These are phyloP conservation scores for Cyanoderma ruficeps DNA, from an alignment of 2,113 vertebrate species.

Conservation along the genomic window DNA sequence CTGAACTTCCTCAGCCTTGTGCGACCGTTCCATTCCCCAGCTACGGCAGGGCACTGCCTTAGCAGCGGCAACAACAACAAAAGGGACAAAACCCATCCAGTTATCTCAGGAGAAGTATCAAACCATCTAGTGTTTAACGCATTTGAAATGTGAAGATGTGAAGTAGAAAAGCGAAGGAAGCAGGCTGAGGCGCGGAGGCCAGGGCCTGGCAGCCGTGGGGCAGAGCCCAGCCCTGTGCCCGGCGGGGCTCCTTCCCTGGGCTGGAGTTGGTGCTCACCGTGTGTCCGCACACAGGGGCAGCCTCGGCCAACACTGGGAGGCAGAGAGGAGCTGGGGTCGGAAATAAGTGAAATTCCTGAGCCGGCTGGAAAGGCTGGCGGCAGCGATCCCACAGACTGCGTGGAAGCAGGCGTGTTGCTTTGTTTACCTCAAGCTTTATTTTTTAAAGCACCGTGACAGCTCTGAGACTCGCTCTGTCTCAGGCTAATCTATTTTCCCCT, in stretches of 20 bases:
- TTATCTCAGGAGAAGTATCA: neutral
- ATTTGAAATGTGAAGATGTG: neutral
- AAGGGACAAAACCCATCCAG: neutral
- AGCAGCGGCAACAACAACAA: neutral
- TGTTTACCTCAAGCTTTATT: constrained; percentile 50
- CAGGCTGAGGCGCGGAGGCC: accelerated
- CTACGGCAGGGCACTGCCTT: neutral
- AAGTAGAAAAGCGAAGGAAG: neutral
- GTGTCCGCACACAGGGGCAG: neutral
- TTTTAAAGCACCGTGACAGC: constrained; percentile 14
- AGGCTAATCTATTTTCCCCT: constrained; percentile 50
- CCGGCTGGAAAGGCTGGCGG: neutral
- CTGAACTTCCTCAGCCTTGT: neutral
- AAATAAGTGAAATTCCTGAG: constrained; percentile 57
- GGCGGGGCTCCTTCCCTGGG: neutral
- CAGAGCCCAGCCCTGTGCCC: neutral
- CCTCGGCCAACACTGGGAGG: neutral
- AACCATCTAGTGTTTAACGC: neutral
- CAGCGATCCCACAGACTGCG: neutral
- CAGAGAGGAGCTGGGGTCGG: constrained; percentile 21
- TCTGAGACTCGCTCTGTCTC: neutral
- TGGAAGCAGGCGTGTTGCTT: constrained; percentile 31
- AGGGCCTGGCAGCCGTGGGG: neutral
- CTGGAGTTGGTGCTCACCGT: accelerated
- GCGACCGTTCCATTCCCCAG: neutral